Evolutionary conservation across 2,113 vertebrate genomes (phyloP).

Genomic region (Cyanistes caeruleus): DNA sequence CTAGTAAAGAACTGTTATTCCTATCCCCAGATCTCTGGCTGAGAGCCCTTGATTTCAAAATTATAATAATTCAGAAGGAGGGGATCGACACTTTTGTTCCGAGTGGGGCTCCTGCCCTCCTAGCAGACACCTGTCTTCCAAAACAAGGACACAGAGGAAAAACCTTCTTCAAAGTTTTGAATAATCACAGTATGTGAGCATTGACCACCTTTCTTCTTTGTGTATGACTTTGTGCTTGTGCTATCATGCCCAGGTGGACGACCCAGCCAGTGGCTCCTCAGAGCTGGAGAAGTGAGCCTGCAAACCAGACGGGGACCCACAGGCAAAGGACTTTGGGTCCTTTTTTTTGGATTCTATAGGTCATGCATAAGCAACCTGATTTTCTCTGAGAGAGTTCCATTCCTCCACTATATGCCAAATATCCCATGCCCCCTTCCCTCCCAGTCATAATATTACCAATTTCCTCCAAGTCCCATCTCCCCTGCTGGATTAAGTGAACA

Average conservation of each 20-base stretch:
- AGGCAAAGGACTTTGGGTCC: not conserved
- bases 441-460: not conserved
- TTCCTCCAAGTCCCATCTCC: not conserved
- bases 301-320: not conserved
- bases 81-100: no score
- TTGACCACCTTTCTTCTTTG: not conserved
- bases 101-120: no score
- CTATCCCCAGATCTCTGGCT: no score
- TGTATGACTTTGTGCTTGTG: no score
- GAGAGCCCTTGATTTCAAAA: no score
- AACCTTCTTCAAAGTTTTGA: not conserved
- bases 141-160: not conserved
- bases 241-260: not conserved
- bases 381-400: not conserved
- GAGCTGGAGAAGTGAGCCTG: not conserved
- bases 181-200: rapidly evolving
- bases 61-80: no score
- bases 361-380: not conserved
- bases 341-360: not conserved
- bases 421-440: not conserved
- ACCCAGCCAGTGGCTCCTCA: rapidly evolving
- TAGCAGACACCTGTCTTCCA: no score
- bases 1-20: no score
- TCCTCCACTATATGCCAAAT: rapidly evolving
- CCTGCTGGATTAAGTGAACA: not conserved